A percentile compares a stretch with the other conserved stretches of the same genome.
phyloP scores from a whole-genome alignment of 2,113 vertebrate genomes.

The Machaerirhynchus nigripectus region DNA sequence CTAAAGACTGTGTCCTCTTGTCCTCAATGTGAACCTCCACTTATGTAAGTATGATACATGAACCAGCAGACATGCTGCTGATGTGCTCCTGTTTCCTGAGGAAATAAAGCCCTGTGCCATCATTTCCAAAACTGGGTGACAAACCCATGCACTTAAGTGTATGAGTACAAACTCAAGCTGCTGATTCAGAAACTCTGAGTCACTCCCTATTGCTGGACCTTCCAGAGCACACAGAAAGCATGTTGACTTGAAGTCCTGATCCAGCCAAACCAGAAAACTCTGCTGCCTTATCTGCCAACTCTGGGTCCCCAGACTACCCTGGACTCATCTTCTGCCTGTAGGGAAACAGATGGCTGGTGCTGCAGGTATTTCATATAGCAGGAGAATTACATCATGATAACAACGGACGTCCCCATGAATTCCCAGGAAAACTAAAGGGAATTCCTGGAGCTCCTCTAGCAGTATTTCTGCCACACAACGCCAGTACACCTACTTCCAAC shows the following conservation, averaged over 20 bases:
- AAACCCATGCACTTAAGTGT: not conserved
- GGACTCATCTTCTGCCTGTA: not conserved
- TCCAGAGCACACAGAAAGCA: not conserved
- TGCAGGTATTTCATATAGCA: not conserved
- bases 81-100: not conserved
- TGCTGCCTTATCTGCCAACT: not conserved
- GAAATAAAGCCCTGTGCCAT: not conserved
- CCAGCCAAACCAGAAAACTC: not conserved
- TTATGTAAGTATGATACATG: not conserved
- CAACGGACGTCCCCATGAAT: not conserved
- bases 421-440: not conserved
- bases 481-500: not conserved
- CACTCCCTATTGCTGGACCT: not conserved
- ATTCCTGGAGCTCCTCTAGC: not conserved
- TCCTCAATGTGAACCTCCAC: not conserved
- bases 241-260: not conserved
- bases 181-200: not conserved
- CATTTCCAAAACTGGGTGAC: not conserved
- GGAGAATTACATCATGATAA: not conserved
- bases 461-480: not conserved
- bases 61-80: not conserved
- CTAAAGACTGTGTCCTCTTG: not conserved
- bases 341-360: fast-evolving
- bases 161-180: not conserved
- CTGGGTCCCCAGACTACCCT: not conserved